Percentiles rank a stretch among this genome's conserved stretches.
phyloP scores from a whole-genome alignment of 2,113 vertebrate species.

The Jaculus jaculus region DNA sequence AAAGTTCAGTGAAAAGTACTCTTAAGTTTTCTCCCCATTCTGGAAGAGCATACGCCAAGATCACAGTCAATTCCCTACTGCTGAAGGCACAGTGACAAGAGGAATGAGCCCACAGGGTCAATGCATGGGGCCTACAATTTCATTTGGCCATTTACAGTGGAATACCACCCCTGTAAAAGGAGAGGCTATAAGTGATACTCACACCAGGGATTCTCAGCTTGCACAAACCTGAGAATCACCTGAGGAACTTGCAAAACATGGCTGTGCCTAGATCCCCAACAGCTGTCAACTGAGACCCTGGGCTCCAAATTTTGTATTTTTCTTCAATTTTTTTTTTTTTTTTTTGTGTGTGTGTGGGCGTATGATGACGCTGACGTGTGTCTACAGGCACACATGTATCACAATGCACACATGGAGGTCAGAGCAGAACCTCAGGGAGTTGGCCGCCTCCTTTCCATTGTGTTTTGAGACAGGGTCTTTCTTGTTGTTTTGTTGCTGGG shows the following conservation, averaged over 20 bases:
- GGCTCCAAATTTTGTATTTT: not conserved
- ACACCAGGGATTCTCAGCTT: not conserved
- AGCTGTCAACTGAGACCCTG: not conserved
- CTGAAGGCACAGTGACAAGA: not conserved
- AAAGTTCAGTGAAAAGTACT: constrained; percentile 27
- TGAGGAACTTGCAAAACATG: not conserved
- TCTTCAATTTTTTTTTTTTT: too few relatives aligned
- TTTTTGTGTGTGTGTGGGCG: too few relatives aligned
- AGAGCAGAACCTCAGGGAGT: too few relatives aligned
- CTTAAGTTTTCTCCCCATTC: not conserved
- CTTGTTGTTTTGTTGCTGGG: too few relatives aligned
- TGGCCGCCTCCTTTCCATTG: too few relatives aligned
- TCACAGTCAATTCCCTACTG: not conserved
- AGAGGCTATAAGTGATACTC: not conserved
- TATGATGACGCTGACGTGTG: too few relatives aligned
- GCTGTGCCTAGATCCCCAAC: not conserved
- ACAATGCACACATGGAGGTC: too few relatives aligned
- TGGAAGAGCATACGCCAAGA: not conserved
- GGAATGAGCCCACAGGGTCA: not conserved
- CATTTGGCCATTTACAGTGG: not conserved
- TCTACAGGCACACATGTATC: too few relatives aligned
- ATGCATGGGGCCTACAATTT: not conserved
- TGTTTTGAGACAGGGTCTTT: too few relatives aligned
- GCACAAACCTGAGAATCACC: not conserved
- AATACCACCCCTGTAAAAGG: not conserved